Evolutionary conservation across 1,140 invertebrate genomes (phyloP).

Genomic region (Macrobrachium rosenbergii): DNA sequence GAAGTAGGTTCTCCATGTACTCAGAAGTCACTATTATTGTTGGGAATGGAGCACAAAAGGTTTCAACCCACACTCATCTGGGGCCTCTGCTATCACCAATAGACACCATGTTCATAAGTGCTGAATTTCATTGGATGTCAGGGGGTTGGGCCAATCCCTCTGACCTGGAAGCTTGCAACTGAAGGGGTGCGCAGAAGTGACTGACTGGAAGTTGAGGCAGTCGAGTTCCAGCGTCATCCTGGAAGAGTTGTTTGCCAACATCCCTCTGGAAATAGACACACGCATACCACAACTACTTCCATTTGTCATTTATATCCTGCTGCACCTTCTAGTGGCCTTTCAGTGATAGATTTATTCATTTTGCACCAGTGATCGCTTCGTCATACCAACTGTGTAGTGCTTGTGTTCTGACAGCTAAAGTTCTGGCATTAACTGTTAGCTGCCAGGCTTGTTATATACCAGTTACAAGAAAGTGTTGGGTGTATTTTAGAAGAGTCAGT

Average conservation of each 20-base stretch:
- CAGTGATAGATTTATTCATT: too few relatives aligned
- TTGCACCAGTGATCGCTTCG: too few relatives aligned
- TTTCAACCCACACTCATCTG: slow-evolving; percentile 41
- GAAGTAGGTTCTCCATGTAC: slow-evolving; percentile 61
- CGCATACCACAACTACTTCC: background rate
- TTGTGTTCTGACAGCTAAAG: too few relatives aligned
- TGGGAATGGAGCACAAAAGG: slow-evolving; percentile 52
- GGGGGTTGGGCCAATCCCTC: slow-evolving; percentile 1
- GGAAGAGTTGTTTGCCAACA: slow-evolving; percentile 42
- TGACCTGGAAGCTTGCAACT: background rate
- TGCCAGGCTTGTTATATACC: too few relatives aligned
- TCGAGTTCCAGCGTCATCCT: slow-evolving; percentile 44
- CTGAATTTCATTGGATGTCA: background rate
- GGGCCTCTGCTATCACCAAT: slow-evolving; percentile 26
- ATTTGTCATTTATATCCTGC: too few relatives aligned
- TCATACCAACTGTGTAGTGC: too few relatives aligned
- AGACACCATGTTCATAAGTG: slow-evolving; percentile 23
- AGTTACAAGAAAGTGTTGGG: background rate
- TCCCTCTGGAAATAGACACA: slow-evolving; percentile 19
- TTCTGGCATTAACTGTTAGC: too few relatives aligned
- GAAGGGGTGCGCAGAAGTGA: slow-evolving; percentile 45
- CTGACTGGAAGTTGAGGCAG: slow-evolving; percentile 43
- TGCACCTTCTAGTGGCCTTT: too few relatives aligned
- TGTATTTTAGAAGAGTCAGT: background rate
- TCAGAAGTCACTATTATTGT: slow-evolving; percentile 55